Evolutionary conservation across 2,113 vertebrate species (phyloP).

Genomic region (Phyllopteryx taeniolatus): DNA sequence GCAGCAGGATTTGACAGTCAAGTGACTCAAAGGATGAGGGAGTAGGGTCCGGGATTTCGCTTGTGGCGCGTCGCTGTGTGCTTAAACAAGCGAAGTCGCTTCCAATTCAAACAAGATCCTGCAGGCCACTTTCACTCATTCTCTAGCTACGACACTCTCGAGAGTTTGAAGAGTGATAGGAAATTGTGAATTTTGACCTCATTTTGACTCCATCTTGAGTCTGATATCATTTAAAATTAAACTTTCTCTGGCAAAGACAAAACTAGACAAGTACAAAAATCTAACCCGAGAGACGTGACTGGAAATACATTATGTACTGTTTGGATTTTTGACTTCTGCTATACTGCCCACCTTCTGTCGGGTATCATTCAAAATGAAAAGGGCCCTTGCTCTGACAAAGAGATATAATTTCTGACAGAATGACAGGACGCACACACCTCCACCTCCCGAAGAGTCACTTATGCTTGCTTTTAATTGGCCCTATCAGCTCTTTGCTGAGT

Average conservation of each 20-base stretch:
- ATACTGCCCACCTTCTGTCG: not conserved
- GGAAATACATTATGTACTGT: too few species aligned
- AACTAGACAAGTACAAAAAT: too few species aligned
- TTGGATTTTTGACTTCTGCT: not conserved
- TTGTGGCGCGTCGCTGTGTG: not conserved
- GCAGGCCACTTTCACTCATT: not conserved
- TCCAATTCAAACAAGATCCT: not conserved
- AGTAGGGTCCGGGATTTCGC: not conserved
- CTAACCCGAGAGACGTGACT: too few species aligned
- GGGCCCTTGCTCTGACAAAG: not conserved
- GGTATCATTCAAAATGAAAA: not conserved
- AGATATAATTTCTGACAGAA: not conserved
- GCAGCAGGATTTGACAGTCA: not conserved
- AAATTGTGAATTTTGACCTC: not conserved
- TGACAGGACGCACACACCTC: slow-evolving; percentile 4
- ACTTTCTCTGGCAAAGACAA: not conserved
- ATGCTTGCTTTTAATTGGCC: slow-evolving; percentile 17
- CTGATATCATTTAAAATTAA: not conserved
- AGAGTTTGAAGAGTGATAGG: not conserved
- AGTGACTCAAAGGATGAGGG: not conserved
- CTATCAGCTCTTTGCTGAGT: slow-evolving; percentile 18
- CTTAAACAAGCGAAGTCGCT: not conserved
- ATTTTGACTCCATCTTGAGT: not conserved
- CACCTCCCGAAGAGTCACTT: slow-evolving; percentile 18
- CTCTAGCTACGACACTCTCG: not conserved